These are phyloP conservation scores for Hyperoplus lanceolatus DNA, from an alignment of 2,797 vertebrate genomes.

Conservation along the genomic window DNA sequence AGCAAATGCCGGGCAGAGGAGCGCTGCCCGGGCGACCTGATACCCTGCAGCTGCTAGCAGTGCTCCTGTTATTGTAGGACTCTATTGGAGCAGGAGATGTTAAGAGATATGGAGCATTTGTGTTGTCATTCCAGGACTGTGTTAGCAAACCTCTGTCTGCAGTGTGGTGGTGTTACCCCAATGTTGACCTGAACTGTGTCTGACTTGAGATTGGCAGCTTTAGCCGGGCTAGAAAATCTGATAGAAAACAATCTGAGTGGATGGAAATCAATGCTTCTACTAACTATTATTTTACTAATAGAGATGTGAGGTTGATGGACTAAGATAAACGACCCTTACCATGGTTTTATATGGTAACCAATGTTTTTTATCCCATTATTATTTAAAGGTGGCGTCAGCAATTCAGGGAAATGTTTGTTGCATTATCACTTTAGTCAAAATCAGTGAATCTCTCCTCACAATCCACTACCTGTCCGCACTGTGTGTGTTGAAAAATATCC, in stretches of 20 bases:
- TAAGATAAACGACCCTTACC: not conserved
- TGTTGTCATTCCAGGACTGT: conserved; percentile 45
- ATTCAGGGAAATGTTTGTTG: too few species aligned
- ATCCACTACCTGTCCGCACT: too few species aligned
- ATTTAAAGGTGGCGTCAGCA: too few species aligned
- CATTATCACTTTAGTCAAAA: too few species aligned
- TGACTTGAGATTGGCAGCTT: conserved; percentile 10
- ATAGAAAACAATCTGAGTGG: conserved; percentile 8
- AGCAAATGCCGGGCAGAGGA: conserved; percentile 59
- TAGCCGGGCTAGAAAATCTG: conserved; percentile 1
- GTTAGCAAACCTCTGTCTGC: conserved; percentile 45
- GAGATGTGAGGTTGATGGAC: not conserved
- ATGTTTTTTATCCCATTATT: not conserved
- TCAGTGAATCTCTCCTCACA: too few species aligned
- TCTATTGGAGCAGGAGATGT: conserved; percentile 19
- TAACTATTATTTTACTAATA: not conserved
- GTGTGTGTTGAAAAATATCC: too few species aligned
- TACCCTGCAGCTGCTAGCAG: conserved; percentile 75
- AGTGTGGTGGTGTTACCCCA: conserved; percentile 24
- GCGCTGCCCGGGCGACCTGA: conserved; percentile 59
- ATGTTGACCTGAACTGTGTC: conserved; percentile 32
- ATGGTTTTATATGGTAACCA: not conserved
- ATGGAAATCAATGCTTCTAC: not conserved
- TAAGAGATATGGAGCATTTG: conserved; percentile 35
- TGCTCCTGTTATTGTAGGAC: conserved; percentile 54